These are phyloP conservation scores for Oscheius onirici DNA, from an alignment of 2,888 invertebrate species.

Conservation along the genomic window DNA sequence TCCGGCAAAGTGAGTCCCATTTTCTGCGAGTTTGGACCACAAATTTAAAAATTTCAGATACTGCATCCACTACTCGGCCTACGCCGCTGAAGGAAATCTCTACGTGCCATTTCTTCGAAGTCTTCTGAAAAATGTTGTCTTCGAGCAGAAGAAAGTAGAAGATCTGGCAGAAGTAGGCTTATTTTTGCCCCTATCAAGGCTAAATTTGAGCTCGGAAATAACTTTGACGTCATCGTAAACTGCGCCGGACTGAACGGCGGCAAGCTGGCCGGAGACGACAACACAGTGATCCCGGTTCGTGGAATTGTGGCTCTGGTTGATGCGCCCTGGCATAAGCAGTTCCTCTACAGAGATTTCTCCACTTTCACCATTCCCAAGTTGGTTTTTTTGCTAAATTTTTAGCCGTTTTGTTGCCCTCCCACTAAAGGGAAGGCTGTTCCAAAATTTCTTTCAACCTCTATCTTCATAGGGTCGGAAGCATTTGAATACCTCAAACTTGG, in stretches of 20 bases:
- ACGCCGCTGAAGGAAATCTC: conserved; percentile 64
- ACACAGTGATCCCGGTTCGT: conserved; percentile 48
- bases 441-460: too few relatives aligned
- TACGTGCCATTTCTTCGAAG: conserved; percentile 70
- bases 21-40: neutral
- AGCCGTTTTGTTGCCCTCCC: too few relatives aligned
- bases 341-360: conserved; percentile 76
- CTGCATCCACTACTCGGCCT: conserved; percentile 68
- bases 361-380: conserved; percentile 60
- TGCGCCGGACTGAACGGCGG: conserved; percentile 73
- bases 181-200: neutral
- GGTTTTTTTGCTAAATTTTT: too few relatives aligned
- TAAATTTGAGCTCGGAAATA: conserved; percentile 50
- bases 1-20: conserved; percentile 52
- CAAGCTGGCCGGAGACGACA: conserved; percentile 71
- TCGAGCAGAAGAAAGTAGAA: conserved; percentile 44
- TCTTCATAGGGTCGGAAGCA: too few relatives aligned
- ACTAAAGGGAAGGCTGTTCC: too few relatives aligned
- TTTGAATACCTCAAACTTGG: too few relatives aligned
- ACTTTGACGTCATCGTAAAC: conserved; percentile 74
- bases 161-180: conserved; percentile 52
- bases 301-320: conserved; percentile 75
- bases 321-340: conserved; percentile 90
- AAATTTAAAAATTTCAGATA: conserved; percentile 40
- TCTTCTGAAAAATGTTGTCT: conserved; percentile 45